Evolutionary conservation across 2,797 vertebrate genomes (phyloP).

Genomic region (Arctocebus calabarensis): DNA sequence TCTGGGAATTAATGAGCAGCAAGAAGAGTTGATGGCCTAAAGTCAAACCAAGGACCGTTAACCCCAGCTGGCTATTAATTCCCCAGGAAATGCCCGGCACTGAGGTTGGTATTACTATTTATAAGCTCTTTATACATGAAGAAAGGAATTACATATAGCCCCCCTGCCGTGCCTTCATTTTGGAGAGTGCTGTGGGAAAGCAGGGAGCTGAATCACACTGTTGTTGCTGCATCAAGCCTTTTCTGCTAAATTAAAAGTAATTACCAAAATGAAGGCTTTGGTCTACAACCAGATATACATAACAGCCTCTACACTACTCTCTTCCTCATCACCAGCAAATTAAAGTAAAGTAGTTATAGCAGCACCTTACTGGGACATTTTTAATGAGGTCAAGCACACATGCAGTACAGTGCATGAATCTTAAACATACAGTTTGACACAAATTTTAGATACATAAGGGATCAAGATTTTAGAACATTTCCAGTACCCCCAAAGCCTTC

Average conservation of each 20-base stretch:
- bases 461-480: conserved; percentile 59
- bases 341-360: conserved; percentile 47
- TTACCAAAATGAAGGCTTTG: conserved; percentile 76
- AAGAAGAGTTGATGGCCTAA: conserved; percentile 84
- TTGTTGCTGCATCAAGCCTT: conserved; percentile 56
- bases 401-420: conserved; percentile 24
- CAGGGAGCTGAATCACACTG: conserved; percentile 54
- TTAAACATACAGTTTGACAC: conserved; percentile 8
- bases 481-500: conserved; percentile 7
- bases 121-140: conserved; percentile 79
- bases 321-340: conserved; percentile 59
- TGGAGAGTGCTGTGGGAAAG: conserved; percentile 66
- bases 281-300: conserved; percentile 50
- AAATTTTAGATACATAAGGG: conserved; percentile 50
- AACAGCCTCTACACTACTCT: conserved; percentile 41
- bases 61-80: conserved; percentile 86
- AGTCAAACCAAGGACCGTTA: conserved; percentile 84
- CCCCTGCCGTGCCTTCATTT: conserved; percentile 62
- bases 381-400: conserved; percentile 68
- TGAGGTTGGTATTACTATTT: conserved; percentile 82
- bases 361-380: conserved; percentile 61
- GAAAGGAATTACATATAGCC: conserved; percentile 75
- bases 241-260: conserved; percentile 74
- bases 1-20: conserved; percentile 87
- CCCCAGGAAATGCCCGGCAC: conserved; percentile 82